Evolutionary conservation across 2,113 vertebrate genomes (phyloP), one percentile per base, ranked within the genome.

Genomic region (Syngnathus typhle): DNA sequence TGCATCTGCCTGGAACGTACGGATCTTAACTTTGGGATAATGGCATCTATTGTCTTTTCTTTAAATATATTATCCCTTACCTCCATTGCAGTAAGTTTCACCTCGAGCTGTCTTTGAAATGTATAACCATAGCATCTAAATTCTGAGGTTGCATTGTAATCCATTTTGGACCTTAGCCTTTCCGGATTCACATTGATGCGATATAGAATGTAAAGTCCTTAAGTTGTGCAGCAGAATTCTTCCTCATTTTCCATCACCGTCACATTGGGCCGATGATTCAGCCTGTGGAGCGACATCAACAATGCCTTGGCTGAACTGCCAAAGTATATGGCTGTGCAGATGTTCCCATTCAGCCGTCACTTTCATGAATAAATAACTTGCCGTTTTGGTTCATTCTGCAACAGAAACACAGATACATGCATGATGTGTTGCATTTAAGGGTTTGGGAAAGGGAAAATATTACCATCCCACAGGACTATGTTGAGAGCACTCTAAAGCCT

Each of bases 401-500:
- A 76, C 70, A 74, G 62, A 74, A 66, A 65, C 67, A 74, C 39
- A 74, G 61, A 67, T 59, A 68, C 49, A 65, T 61, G 75, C 76
- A 67, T 63, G 66, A 74, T 69, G 69, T 68, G 41, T 73, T 75
- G 67, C 43, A 68, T 77, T 71, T 73, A 64, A 60, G 62, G 54
- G 69, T 72, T 78, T 75, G 64, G 62, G 61, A 74, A 65, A 66
- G 59, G 38, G 61, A 71, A 54, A 67, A 9, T 19, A 84, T 66
- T 55, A 51, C 59, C 60, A 71, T 71, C 72, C 72, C 82, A 64
- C 72, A 70, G 83, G 82, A 78, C 74, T 82, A 66, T 67, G 80
- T 74, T 77, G 78, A 82, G 70, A 76, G 80, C 81, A 75, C 75
- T 88, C 88, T 85, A 89, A 89, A 90, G 85, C 74, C 62, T 72